Base-by-base conservation (phyloP, 1,140 invertebrate genomes). In the Frieseomelitta varia region DNA sequence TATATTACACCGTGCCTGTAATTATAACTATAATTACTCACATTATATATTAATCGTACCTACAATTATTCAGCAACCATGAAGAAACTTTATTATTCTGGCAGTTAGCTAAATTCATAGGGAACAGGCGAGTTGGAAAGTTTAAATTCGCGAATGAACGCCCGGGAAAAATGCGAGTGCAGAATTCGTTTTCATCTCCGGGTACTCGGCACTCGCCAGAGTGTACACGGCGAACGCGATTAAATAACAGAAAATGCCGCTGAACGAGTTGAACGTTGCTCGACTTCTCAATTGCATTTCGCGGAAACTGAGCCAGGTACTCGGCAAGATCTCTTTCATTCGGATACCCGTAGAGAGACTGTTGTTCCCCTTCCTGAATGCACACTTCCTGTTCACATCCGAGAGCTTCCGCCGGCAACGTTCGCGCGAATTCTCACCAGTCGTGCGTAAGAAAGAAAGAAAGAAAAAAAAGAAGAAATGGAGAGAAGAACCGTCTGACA, bases 301-400 rank as follows among this genome's bases (percentile, higher is more conserved):
- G 17, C 0, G 81, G 21, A 69, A 47, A 61, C 47, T 6, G 24
- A 24, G 61, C 30, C 19, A 78, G 47, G 11, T 21, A 34, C 21
- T 2, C 14, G 47, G n/a, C 17, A 0, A 24, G 63, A 58, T 83
- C 53, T 56, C 53, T 51, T 51, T 34, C 61, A 79, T 83, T 83
- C 75, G 65, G 79, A 71, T 79, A 79, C 55, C 75, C 81, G 75
- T 84, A 79, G 78, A 84, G 71, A 84, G 75, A 69, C 21, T 71
- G 27, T 84, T 63, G 81, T 78, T 71, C 81, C 55, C 53, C 67
- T 84, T 84, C 67, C 76, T 79, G 81, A 78, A 53, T 8, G 56
- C 17, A 2, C 30, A 65, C 81, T 79, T 84, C 75, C 81, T 79
- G 81, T 72, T 79, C 53, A 47, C 30, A 12, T 67, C 75, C 80